Conservation (phyloP, 2,797 vertebrate genomes). For the Triplophysa yarkandensis region DNA sequence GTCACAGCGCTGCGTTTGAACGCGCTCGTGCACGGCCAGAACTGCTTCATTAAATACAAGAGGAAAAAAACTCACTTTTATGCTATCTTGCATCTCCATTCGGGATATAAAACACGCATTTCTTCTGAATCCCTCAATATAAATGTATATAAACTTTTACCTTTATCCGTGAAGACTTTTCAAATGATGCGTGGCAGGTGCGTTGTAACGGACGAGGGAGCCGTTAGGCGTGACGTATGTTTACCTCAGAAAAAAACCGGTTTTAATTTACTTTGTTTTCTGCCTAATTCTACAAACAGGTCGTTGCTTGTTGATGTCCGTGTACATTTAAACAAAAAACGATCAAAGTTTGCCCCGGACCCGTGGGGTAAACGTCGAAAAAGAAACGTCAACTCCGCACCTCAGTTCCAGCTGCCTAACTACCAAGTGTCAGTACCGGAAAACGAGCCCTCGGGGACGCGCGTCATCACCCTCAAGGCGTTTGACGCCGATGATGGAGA, state of each 20-base stretch:
- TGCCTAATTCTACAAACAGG: conserved; percentile 23
- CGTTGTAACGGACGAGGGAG: conserved; percentile 10
- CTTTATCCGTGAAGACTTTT: conserved; percentile 40
- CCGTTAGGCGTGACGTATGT: conserved; percentile 38
- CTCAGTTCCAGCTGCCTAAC: conserved; percentile 85
- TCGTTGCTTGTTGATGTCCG: conserved; percentile 49
- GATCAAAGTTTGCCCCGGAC: neutral
- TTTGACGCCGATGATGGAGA: conserved; percentile 80
- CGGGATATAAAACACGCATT: conserved; percentile 45
- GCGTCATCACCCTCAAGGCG: conserved; percentile 81
- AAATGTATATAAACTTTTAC: conserved; percentile 55
- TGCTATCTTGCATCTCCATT: conserved; percentile 51
- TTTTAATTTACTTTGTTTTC: conserved; percentile 54
- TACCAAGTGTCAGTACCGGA: conserved; percentile 87
- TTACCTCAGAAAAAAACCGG: conserved; percentile 23
- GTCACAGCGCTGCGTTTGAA: conserved; percentile 59
- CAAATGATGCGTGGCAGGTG: conserved; percentile 49
- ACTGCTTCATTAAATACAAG: conserved; percentile 62
- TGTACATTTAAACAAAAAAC: conserved; percentile 37
- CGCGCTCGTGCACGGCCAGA: conserved; percentile 61
- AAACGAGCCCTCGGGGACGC: conserved; percentile 82
- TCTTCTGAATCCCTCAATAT: conserved; percentile 43
- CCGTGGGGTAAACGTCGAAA: conserved; percentile 57
- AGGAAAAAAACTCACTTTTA: conserved; percentile 54
- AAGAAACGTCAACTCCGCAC: conserved; percentile 72